Percentiles rank a stretch among this genome's conserved stretches.
These are phyloP conservation scores for Cinclus cinclus DNA, from an alignment of 2,113 vertebrate species.

Conservation along the genomic window DNA sequence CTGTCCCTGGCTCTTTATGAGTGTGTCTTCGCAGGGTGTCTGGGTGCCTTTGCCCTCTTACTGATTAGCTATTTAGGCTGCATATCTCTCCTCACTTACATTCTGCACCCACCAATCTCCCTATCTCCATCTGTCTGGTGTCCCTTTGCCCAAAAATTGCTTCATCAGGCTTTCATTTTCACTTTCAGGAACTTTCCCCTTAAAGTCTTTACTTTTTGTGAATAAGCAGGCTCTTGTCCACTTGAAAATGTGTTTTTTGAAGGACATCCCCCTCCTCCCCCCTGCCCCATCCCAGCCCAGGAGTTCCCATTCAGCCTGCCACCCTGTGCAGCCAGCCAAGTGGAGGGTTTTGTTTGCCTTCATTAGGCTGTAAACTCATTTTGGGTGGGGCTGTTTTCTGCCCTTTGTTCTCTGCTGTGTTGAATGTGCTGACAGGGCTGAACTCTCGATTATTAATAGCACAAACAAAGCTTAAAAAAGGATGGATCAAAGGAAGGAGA, in stretches of 20 bases:
- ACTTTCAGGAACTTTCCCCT: conserved; percentile 35
- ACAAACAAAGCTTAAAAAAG: conserved; percentile 43
- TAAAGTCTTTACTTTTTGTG: background rate
- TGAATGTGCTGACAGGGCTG: conserved; percentile 61
- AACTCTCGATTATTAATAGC: conserved; percentile 63
- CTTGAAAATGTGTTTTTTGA: background rate
- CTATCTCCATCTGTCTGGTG: conserved; percentile 43
- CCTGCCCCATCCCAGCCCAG: background rate
- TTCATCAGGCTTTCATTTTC: conserved; percentile 27
- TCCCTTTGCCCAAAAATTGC: conserved; percentile 26
- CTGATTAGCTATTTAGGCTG: conserved; percentile 56
- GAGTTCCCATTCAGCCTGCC: conserved; percentile 14
- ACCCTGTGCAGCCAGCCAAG: conserved; percentile 10
- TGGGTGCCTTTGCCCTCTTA: conserved; percentile 56
- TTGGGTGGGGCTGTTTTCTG: conserved; percentile 61
- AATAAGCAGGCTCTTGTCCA: background rate
- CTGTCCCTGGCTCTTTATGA: conserved; percentile 58
- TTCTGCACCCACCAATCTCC: conserved; percentile 39
- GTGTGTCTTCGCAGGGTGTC: conserved; percentile 54
- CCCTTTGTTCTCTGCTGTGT: conserved; percentile 55
- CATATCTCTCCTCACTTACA: conserved; percentile 20
- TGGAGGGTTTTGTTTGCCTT: conserved; percentile 58
- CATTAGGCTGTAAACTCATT: conserved; percentile 63
- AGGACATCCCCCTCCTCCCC: background rate
- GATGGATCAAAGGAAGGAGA: conserved; percentile 50